Conservation (phyloP, 2,113 vertebrate genomes). For the Psittacus erithacus region DNA sequence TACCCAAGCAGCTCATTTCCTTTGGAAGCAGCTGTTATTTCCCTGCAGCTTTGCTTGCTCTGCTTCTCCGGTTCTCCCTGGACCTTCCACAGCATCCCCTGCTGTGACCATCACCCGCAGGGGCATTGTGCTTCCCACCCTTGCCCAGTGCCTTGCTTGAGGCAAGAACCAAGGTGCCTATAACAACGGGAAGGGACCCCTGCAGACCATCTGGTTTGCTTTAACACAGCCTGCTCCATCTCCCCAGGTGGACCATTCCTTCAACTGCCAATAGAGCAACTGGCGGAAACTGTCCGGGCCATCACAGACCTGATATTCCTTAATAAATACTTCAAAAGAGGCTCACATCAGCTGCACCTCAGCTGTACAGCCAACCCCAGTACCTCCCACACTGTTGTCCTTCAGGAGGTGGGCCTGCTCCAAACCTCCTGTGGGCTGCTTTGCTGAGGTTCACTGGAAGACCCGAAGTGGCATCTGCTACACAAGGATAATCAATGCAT, state of each 20-base stretch:
- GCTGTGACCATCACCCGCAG: not conserved
- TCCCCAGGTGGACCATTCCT: not conserved
- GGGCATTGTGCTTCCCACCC: conserved; percentile 27
- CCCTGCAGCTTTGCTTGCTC: conserved; percentile 28
- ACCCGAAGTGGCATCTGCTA: not conserved
- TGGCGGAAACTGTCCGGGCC: not conserved
- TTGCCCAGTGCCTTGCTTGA: not conserved
- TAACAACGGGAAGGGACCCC: not conserved
- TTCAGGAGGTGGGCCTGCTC: not conserved
- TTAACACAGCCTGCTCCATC: not conserved
- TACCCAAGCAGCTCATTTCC: conserved; percentile 46
- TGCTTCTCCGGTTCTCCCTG: conserved; percentile 21
- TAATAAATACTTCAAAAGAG: not conserved
- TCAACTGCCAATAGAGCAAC: not conserved
- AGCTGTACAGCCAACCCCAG: not conserved
- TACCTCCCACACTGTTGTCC: not conserved
- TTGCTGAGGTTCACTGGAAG: not conserved
- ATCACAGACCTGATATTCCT: not conserved
- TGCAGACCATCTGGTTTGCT: not conserved
- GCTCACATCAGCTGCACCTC: not conserved
- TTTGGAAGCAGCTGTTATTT: conserved; percentile 27
- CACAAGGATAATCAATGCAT: not conserved
- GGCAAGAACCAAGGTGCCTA: not conserved
- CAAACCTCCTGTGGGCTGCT: accelerated
- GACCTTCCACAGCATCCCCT: conserved; percentile 1